A percentile compares a stretch with the other conserved stretches of the same genome.
These are phyloP conservation scores for Oxytorus armatus DNA, from an alignment of 2,888 invertebrate species.

Conservation along the genomic window DNA sequence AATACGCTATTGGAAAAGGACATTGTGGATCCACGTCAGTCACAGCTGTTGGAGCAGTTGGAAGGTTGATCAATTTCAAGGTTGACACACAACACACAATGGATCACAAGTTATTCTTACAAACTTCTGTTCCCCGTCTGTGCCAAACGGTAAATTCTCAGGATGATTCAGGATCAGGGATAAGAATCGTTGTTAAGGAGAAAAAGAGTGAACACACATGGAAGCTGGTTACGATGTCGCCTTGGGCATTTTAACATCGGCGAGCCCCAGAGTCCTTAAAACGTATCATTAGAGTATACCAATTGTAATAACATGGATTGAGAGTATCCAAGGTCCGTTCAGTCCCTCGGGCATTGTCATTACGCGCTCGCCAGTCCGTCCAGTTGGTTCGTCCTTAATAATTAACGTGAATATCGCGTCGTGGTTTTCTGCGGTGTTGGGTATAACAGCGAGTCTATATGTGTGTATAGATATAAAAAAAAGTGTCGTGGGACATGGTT, in stretches of 20 bases:
- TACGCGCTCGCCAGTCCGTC: conserved; percentile 71
- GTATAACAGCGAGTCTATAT: not conserved
- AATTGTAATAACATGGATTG: conserved; percentile 75
- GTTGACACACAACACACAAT: too few species aligned
- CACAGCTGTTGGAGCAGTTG: not conserved
- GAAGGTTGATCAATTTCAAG: too few species aligned
- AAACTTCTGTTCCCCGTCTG: not conserved
- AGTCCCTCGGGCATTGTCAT: conserved; percentile 76
- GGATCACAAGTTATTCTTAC: not conserved
- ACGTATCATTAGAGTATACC: conserved; percentile 74
- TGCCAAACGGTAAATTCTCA: conserved; percentile 20
- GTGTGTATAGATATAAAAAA: not conserved
- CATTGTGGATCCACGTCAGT: not conserved
- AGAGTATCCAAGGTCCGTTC: conserved; percentile 48
- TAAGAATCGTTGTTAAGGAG: not conserved
- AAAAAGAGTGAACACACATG: not conserved
- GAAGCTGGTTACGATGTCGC: conserved; percentile 39
- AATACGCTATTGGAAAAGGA: too few species aligned
- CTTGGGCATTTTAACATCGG: conserved; percentile 47
- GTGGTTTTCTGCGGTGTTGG: conserved; percentile 33
- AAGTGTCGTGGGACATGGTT: conserved; percentile 2
- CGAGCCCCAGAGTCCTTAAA: conserved; percentile 64
- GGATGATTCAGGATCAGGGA: conserved; percentile 23
- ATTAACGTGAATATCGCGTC: conserved; percentile 72
- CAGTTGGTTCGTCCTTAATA: conserved; percentile 76